Conservation (phyloP, 2,888 invertebrate species). For the Rhingia rostrata region DNA sequence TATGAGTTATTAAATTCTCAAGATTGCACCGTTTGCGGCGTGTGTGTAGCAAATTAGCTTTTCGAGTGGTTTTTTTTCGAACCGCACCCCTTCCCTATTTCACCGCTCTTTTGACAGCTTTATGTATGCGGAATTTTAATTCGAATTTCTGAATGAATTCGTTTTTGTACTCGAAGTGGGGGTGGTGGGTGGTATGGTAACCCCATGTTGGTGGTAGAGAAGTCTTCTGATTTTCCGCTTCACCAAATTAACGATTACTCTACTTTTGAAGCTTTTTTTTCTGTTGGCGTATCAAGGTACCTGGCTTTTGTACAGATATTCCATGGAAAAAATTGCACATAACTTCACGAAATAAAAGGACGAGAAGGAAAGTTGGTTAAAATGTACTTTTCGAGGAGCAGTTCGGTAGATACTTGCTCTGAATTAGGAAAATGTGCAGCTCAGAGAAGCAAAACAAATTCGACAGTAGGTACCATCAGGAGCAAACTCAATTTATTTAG, state of each 20-base stretch:
- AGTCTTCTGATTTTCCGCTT: constrained; percentile 44
- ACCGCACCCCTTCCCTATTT: background rate
- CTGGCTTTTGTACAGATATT: constrained; percentile 47
- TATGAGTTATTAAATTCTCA: constrained; percentile 13
- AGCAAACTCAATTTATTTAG: background rate
- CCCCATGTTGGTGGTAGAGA: constrained; percentile 1
- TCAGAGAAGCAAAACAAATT: constrained; percentile 32
- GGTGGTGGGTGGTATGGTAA: background rate
- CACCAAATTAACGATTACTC: constrained; percentile 44
- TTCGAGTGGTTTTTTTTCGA: constrained; percentile 6
- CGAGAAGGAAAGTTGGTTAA: constrained; percentile 15
- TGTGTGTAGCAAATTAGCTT: constrained; percentile 14
- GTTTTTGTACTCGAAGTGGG: background rate
- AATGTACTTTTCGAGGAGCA: constrained; percentile 26
- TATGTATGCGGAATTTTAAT: constrained; percentile 22
- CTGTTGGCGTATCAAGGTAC: background rate
- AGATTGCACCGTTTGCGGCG: background rate
- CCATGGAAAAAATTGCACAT: constrained; percentile 51
- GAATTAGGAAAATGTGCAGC: constrained; percentile 5
- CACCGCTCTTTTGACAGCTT: too few relatives aligned
- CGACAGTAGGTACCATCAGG: background rate
- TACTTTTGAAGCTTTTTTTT: constrained; percentile 3
- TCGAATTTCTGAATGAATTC: constrained; percentile 36
- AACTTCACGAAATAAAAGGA: constrained; percentile 38
- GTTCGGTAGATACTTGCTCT: constrained; percentile 34